Evolutionary conservation across 2,113 vertebrate species (phyloP).

Genomic region (Platysternon megacephalum): DNA sequence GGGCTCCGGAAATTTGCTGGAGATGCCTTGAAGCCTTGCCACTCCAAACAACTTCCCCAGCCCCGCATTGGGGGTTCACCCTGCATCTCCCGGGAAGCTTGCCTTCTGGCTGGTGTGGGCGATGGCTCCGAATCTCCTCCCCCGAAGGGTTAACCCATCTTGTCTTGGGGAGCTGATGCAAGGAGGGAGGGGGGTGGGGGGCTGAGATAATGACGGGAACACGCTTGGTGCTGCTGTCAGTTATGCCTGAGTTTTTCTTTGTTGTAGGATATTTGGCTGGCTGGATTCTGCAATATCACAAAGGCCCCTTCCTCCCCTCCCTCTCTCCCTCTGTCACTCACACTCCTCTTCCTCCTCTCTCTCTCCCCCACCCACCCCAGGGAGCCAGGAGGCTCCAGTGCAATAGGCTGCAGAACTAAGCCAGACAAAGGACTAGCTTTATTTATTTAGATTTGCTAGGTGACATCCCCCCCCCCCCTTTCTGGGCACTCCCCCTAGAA

Average conservation of each 20-base stretch:
- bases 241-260: neutral
- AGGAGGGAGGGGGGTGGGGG: neutral
- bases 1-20: neutral
- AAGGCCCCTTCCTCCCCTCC: neutral
- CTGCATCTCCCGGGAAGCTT: neutral
- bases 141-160: neutral
- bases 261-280: conserved; percentile 14
- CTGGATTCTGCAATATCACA: conserved; percentile 31
- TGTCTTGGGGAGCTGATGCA: neutral
- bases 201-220: neutral
- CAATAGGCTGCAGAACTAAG: neutral
- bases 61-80: no score
- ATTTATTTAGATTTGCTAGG: neutral
- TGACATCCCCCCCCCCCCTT: no score
- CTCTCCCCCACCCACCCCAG: conserved; percentile 1
- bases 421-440: conserved; percentile 62
- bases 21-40: neutral
- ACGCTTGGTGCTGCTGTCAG: neutral
- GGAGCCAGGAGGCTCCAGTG: neutral
- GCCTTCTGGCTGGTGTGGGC: neutral
- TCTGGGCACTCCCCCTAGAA: neutral
- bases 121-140: neutral
- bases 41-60: neutral
- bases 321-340: neutral
- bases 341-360: neutral